Conservation (phyloP, 2,888 invertebrate species). For the Drosophila fungiperda region DNA sequence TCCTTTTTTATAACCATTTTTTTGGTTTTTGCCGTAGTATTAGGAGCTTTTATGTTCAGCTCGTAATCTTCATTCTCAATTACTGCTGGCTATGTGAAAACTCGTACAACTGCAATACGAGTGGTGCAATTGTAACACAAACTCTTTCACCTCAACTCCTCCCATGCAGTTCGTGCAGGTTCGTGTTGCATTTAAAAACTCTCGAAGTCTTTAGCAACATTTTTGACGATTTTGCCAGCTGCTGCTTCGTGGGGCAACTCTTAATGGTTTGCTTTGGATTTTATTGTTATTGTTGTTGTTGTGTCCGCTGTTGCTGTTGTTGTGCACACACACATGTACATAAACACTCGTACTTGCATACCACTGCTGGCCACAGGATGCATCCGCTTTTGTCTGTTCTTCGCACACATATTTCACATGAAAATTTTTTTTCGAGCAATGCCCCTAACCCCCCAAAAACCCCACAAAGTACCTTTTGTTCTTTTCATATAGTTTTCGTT, state of each 20-base stretch:
- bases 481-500: slow-evolving; percentile 59
- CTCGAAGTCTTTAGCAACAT: slow-evolving; percentile 62
- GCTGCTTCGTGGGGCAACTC: slow-evolving; percentile 16
- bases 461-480: slow-evolving; percentile 21
- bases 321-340: slow-evolving; percentile 34
- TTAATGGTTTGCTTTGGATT: slow-evolving; percentile 29
- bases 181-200: slow-evolving; percentile 55
- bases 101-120: slow-evolving; percentile 46
- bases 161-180: slow-evolving; percentile 17
- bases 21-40: slow-evolving; percentile 29
- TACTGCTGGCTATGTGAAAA: slow-evolving; percentile 43
- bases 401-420: slow-evolving; percentile 64
- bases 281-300: slow-evolving; percentile 17
- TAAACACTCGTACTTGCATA: slow-evolving; percentile 32
- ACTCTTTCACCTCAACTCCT: not conserved
- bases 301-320: slow-evolving; percentile 26
- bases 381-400: slow-evolving; percentile 62
- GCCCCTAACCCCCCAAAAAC: slow-evolving; percentile 1
- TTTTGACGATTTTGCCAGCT: slow-evolving; percentile 67
- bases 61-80: slow-evolving; percentile 61
- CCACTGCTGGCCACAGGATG: slow-evolving; percentile 70
- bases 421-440: slow-evolving; percentile 45
- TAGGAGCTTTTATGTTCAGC: slow-evolving; percentile 61
- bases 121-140: not conserved
- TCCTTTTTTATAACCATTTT: slow-evolving; percentile 1